Evolutionary conservation across 2,113 vertebrate species (phyloP).

Genomic region (Phainopepla nitens): DNA sequence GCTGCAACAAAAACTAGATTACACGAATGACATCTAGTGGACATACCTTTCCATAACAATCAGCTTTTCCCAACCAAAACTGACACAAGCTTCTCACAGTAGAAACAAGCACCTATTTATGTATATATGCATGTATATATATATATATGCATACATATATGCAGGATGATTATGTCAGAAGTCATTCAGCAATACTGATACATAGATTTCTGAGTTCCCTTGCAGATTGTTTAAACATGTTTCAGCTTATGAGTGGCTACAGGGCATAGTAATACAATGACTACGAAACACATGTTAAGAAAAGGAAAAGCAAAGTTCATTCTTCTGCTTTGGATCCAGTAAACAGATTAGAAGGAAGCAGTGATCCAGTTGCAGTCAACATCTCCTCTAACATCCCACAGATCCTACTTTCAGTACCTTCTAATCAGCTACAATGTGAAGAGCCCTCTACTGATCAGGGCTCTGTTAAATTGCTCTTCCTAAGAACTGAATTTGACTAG

Average conservation of each 20-base stretch:
- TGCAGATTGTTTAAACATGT: not conserved
- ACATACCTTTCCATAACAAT: constrained; percentile 11
- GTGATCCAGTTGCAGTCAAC: not conserved
- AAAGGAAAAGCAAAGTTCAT: not conserved
- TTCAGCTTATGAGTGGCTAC: not conserved
- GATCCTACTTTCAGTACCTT: not conserved
- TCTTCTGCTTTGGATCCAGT: not conserved
- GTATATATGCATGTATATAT: not conserved
- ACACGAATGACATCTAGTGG: constrained; percentile 79
- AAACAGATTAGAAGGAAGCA: not conserved
- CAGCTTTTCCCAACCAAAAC: not conserved
- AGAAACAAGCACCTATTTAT: not conserved
- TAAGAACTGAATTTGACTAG: not conserved
- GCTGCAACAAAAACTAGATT: constrained; percentile 57
- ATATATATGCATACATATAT: no score
- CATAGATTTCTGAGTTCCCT: not conserved
- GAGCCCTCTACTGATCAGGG: not conserved
- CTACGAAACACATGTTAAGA: not conserved
- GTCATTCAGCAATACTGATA: not conserved
- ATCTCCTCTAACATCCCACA: not conserved
- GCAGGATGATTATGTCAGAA: not conserved
- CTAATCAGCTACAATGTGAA: not conserved
- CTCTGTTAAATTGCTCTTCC: not conserved
- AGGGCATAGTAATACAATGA: not conserved
- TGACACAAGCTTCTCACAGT: not conserved